These are phyloP conservation scores for Oeneis ivallda DNA, from an alignment of 2,888 invertebrate genomes.

Conservation along the genomic window DNA sequence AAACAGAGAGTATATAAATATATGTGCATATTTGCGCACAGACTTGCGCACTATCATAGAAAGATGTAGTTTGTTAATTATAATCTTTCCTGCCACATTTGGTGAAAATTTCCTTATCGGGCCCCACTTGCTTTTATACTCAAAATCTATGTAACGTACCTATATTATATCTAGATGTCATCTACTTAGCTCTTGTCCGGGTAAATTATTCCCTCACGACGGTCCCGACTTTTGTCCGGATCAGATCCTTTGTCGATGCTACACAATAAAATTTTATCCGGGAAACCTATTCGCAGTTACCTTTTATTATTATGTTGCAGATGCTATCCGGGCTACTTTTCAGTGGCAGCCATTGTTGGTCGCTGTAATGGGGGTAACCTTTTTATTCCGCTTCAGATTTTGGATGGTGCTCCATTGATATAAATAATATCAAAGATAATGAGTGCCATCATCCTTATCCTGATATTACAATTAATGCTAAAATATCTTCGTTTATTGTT, in stretches of 20 bases:
- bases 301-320: constrained; percentile 79
- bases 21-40: too few species aligned
- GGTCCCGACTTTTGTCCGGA: constrained; percentile 44
- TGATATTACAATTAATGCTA: too few species aligned
- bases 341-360: constrained; percentile 66
- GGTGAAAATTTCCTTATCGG: constrained; percentile 6
- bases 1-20: too few species aligned
- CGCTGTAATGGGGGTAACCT: constrained; percentile 70
- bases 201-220: constrained; percentile 32
- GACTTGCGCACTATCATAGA: too few species aligned
- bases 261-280: constrained; percentile 78
- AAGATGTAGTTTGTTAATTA: too few species aligned
- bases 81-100: not conserved
- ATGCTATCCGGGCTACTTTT: constrained; percentile 71
- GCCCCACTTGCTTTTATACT: constrained; percentile 7
- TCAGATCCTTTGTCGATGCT: constrained; percentile 69
- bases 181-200: constrained; percentile 25
- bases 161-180: constrained; percentile 16
- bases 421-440: not conserved
- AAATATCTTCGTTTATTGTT: too few species aligned
- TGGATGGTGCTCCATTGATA: constrained; percentile 48
- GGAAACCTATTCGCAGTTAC: constrained; percentile 78
- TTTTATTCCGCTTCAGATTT: constrained; percentile 75
- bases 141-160: constrained; percentile 19
- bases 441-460: too few species aligned